Conservation (phyloP, 2,888 invertebrate species). For the Platypus cylindrus region DNA sequence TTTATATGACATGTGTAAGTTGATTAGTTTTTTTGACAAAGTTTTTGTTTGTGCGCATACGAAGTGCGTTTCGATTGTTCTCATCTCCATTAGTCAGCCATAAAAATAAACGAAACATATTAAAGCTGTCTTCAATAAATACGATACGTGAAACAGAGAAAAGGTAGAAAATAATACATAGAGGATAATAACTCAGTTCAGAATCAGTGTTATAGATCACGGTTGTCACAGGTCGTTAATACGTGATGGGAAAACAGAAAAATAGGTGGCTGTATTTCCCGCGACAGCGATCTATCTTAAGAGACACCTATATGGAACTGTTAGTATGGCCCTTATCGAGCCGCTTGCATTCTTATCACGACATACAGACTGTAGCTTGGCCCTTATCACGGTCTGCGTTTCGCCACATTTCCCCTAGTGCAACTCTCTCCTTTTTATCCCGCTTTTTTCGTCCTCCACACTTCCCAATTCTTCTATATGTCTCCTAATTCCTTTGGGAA, state of each 20-base stretch:
- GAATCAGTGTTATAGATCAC: constrained; percentile 37
- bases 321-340: constrained; percentile 32
- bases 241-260: constrained; percentile 32
- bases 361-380: constrained; percentile 24
- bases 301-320: constrained; percentile 36
- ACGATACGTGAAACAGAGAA: too few relatives aligned
- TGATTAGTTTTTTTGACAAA: too few relatives aligned
- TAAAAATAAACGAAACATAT: too few relatives aligned
- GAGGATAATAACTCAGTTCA: constrained; percentile 4
- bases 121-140: too few relatives aligned
- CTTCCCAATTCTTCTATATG: too few relatives aligned
- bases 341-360: constrained; percentile 37
- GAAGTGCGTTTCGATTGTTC: too few relatives aligned
- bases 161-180: too few relatives aligned
- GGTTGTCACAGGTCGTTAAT: constrained; percentile 35
- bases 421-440: too few relatives aligned
- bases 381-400: constrained; percentile 34
- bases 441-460: too few relatives aligned
- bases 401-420: constrained; percentile 21
- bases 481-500: constrained; percentile 24
- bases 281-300: constrained; percentile 37
- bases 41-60: too few relatives aligned
- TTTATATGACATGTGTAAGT: too few relatives aligned
- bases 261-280: constrained; percentile 36
- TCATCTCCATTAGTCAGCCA: too few relatives aligned